Base-by-base conservation (phyloP, 2,888 invertebrate genomes). In the Melanchra persicariae region DNA sequence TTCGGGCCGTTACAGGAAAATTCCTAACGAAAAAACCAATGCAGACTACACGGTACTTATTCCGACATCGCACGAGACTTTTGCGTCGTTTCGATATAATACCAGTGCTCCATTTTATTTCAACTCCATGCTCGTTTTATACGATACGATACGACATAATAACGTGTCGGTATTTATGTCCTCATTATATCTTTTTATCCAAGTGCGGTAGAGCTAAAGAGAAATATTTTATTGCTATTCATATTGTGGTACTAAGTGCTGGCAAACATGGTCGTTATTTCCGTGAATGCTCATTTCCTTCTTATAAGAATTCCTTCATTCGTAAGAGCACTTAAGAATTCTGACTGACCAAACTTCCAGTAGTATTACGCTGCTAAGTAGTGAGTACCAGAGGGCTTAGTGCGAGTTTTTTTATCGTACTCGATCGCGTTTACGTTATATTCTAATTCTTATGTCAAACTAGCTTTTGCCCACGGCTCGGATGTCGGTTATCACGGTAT, bases 81-180 rank as follows among this genome's bases (percentile, higher is more conserved):
- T 19, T 22, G 10, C 15, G 15, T 10, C 7, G 30, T 45, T 67
- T 34, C 7, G 19, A 0, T 17, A 17, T 17, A 2, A 49, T n/a
- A 24, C 40, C 45, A 40, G 7, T 22, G 37, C 43, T 74, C 68
- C 54, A 80, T 74, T n/a, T 63, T 51, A 37, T 62, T 26, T 17
- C 30, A 47, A 63, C 51, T 63, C 59, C 30, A 34, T 40, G 40
- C 12, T 24, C 22, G 19, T 81, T 37, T 64, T 19, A 49, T 58
- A 62, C 22, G 17, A 71, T 57, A 60, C 40, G 26, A 68, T 73
- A 70, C 55, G 52, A 69, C 43, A 74, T 69, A 67, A 71, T 78
- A 81, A 72, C 51, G 68, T 64, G 66, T 55, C 12, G 57, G 78
- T 71, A 70, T 77, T 72, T 82, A 68, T 68, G 61, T 58, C 40